Conservation (phyloP, 2,888 invertebrate species). For the Pachymerium ferrugineum region DNA sequence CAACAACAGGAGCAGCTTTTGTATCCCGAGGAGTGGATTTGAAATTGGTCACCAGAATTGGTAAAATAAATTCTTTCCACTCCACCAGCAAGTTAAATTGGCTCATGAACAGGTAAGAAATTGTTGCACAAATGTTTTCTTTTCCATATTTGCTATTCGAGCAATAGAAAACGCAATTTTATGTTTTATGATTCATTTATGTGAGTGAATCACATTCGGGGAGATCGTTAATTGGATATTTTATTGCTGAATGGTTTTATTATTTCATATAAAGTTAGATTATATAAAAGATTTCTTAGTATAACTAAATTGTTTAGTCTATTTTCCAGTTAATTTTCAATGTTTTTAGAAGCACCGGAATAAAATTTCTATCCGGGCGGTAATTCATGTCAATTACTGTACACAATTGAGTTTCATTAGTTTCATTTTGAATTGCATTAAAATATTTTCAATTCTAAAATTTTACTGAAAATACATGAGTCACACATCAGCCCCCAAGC, state of each 20-base stretch:
- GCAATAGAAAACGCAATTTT: not conserved
- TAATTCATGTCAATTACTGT: no score
- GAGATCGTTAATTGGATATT: no score
- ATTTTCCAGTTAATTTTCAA: no score
- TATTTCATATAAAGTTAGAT: no score
- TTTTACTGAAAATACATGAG: not conserved
- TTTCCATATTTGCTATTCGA: not conserved
- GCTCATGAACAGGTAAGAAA: not conserved
- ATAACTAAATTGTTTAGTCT: no score
- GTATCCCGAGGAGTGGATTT: not conserved
- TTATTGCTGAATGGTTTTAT: no score
- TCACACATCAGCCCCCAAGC: not conserved
- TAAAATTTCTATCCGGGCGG: no score
- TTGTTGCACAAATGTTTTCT: not conserved
- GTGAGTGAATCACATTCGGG: no score
- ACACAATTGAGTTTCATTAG: no score
- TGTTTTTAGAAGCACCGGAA: no score
- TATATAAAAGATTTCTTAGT: no score
- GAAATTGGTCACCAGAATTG: slow-evolving; percentile 2
- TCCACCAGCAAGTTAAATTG: not conserved
- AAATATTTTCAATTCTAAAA: not conserved
- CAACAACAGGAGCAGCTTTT: not conserved
- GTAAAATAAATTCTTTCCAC: not conserved
- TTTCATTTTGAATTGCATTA: no score
- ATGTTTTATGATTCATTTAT: not conserved